These are phyloP conservation scores for Acrobasis consociella DNA, from an alignment of 2,888 invertebrate genomes.

Conservation along the genomic window DNA sequence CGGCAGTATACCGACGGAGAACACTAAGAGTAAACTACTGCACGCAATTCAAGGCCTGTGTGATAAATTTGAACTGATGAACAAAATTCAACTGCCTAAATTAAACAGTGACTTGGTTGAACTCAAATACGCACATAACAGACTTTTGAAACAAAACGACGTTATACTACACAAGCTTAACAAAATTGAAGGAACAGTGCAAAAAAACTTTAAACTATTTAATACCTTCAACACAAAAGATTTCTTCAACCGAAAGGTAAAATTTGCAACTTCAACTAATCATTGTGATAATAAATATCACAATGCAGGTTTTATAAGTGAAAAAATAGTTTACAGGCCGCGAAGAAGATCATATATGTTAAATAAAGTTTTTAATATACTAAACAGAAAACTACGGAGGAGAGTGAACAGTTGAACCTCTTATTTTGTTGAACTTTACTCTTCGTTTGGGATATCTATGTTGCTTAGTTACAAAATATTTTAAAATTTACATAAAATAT, in stretches of 20 bases:
- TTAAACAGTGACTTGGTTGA: slow-evolving; percentile 56
- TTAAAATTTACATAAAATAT: too few relatives aligned
- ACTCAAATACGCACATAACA: slow-evolving; percentile 53
- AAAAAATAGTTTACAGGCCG: slow-evolving; percentile 49
- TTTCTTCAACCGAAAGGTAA: slow-evolving; percentile 47
- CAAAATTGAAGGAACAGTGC: slow-evolving; percentile 37
- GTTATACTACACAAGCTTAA: slow-evolving; percentile 53
- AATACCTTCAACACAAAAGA: slow-evolving; percentile 23
- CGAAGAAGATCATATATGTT: slow-evolving; percentile 50
- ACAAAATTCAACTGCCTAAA: slow-evolving; percentile 67
- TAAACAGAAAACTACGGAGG: slow-evolving; percentile 52
- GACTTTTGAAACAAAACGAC: slow-evolving; percentile 59
- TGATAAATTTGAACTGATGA: slow-evolving; percentile 65
- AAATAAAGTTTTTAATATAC: slow-evolving; percentile 52
- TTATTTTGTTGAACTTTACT: not conserved
- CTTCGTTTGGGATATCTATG: too few relatives aligned
- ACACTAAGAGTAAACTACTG: slow-evolving; percentile 32
- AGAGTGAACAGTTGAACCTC: slow-evolving; percentile 28
- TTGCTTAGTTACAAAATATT: too few relatives aligned
- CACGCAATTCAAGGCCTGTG: slow-evolving; percentile 47
- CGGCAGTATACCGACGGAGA: slow-evolving; percentile 32
- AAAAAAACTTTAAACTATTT: slow-evolving; percentile 10
- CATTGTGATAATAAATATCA: slow-evolving; percentile 35
- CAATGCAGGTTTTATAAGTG: slow-evolving; percentile 35
- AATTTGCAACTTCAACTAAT: slow-evolving; percentile 36